These are phyloP conservation scores for Lutraria rhynchaena DNA, from an alignment of 1,140 invertebrate genomes.

Conservation along the genomic window DNA sequence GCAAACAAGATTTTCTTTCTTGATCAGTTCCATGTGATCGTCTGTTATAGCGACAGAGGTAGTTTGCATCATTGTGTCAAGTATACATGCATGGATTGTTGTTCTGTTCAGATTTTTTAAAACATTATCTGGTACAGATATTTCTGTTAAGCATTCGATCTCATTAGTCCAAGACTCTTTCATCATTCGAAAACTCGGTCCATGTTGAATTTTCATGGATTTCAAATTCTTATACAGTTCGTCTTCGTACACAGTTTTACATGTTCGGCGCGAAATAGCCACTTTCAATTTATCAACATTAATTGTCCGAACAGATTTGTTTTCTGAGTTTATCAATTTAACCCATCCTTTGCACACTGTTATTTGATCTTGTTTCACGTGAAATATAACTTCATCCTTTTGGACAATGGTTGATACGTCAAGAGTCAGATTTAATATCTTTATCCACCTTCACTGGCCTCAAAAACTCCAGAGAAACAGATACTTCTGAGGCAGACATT, in stretches of 20 bases:
- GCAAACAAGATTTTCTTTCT: not conserved
- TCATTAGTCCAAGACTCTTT: not conserved
- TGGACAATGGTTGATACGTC: conserved; percentile 17
- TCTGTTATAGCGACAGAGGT: not conserved
- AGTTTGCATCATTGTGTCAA: conserved; percentile 42
- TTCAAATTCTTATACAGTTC: conserved; percentile 28
- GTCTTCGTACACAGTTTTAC: not conserved
- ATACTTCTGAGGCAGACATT: no score
- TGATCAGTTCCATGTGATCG: not conserved
- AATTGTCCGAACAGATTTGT: not conserved
- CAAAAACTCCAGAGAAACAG: conserved; percentile 41
- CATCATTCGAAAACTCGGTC: conserved; percentile 2
- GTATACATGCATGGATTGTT: conserved; percentile 30
- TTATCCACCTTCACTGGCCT: conserved; percentile 20
- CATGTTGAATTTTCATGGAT: conserved; percentile 29
- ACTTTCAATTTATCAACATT: conserved; percentile 11
- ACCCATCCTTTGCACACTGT: conserved; percentile 43
- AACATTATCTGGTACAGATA: not conserved
- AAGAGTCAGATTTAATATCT: not conserved
- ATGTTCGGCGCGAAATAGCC: not conserved
- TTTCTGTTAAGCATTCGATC: conserved; percentile 1
- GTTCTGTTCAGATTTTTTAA: not conserved
- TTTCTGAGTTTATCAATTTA: not conserved
- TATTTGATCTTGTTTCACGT: conserved; percentile 4
- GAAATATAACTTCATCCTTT: conserved; percentile 39